Percentiles rank a stretch among this genome's conserved stretches.
phyloP scores from a whole-genome alignment of 2,888 invertebrate species.

The Leptopilina myrica region DNA sequence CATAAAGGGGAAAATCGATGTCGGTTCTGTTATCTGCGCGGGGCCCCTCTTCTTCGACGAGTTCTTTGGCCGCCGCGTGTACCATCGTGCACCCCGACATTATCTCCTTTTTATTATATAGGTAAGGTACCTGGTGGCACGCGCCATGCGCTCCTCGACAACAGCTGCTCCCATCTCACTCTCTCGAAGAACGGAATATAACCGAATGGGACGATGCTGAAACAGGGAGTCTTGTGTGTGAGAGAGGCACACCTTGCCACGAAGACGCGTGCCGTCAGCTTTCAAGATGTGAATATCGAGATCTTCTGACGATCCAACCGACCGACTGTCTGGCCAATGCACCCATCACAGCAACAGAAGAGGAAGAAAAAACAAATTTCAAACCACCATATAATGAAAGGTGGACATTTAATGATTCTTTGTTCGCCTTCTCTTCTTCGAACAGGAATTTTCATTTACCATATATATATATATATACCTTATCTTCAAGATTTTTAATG shows the following conservation, averaged over 20 bases:
- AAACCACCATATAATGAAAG: constrained; percentile 54
- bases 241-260: constrained; percentile 68
- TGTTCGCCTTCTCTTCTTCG: constrained; percentile 24
- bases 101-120: constrained; percentile 72
- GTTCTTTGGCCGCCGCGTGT: constrained; percentile 62
- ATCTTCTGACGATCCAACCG: constrained; percentile 59
- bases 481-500: constrained; percentile 15
- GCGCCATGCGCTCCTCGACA: constrained; percentile 72
- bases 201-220: constrained; percentile 62
- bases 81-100: constrained; percentile 70
- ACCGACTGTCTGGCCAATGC: constrained; percentile 61
- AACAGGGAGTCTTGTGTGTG: constrained; percentile 57
- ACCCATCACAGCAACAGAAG: constrained; percentile 53
- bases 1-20: constrained; percentile 52
- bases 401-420: constrained; percentile 50
- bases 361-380: constrained; percentile 42
- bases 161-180: constrained; percentile 71
- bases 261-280: constrained; percentile 70
- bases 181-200: constrained; percentile 49
- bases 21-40: constrained; percentile 49
- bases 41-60: constrained; percentile 51
- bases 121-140: constrained; percentile 75
- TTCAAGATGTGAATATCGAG: constrained; percentile 68
- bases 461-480: background rate
- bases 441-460: constrained; percentile 13